phyloP scores from a whole-genome alignment of 2,888 invertebrate species.

The Hydriomena furcata region DNA sequence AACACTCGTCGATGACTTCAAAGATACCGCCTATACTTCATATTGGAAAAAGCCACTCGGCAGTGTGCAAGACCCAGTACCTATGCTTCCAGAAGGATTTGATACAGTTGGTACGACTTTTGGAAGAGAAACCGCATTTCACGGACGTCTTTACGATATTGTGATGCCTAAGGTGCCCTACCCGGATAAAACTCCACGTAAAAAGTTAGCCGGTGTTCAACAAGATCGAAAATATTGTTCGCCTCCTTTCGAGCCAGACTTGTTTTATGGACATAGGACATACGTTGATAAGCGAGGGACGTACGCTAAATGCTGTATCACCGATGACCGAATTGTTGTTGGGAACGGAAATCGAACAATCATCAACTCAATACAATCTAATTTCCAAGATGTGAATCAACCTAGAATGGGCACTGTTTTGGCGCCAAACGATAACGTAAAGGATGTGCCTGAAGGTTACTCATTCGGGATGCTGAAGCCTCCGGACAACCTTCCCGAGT shows the following conservation, averaged over 20 bases:
- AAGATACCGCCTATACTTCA: conserved; percentile 61
- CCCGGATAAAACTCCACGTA: conserved; percentile 55
- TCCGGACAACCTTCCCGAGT: conserved; percentile 71
- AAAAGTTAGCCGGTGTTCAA: conserved; percentile 54
- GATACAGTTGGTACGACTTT: conserved; percentile 57
- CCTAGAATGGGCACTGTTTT: conserved; percentile 64
- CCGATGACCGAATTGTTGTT: conserved; percentile 57
- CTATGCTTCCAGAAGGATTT: conserved; percentile 69
- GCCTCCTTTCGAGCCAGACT: conserved; percentile 66
- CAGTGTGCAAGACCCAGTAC: conserved; percentile 53
- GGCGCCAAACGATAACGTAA: conserved; percentile 77
- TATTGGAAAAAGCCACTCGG: conserved; percentile 68
- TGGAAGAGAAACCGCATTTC: conserved; percentile 55
- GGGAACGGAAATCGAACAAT: conserved; percentile 62
- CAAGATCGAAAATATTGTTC: conserved; percentile 57
- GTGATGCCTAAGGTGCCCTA: conserved; percentile 64
- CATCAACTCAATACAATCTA: conserved; percentile 66
- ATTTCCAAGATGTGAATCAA: conserved; percentile 58
- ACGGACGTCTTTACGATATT: conserved; percentile 63
- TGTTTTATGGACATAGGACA: conserved; percentile 72
- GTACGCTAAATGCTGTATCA: conserved; percentile 70
- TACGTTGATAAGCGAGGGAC: conserved; percentile 73
- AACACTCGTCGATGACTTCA: conserved; percentile 61
- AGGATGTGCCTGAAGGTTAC: conserved; percentile 68
- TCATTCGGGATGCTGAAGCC: conserved; percentile 70